These are phyloP conservation scores for Chaetodon trifasciatus DNA, from an alignment of 2,797 vertebrate genomes.

Conservation along the genomic window DNA sequence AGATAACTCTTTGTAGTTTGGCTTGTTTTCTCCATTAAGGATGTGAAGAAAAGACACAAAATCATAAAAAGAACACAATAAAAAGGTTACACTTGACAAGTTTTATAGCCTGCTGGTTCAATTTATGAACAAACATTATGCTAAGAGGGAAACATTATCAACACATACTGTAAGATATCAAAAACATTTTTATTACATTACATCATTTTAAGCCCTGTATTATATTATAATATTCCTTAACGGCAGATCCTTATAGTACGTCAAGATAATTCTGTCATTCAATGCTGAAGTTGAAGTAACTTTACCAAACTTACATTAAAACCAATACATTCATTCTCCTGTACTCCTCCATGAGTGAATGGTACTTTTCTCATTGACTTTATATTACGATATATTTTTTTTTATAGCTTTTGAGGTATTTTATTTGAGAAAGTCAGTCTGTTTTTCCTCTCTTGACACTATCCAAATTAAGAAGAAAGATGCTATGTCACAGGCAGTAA, in stretches of 20 bases:
- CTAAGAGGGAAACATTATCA: conserved; percentile 17
- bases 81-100: conserved; percentile 19
- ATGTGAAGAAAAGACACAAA: conserved; percentile 1
- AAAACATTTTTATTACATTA: conserved; percentile 17
- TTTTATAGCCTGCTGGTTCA: conserved; percentile 25
- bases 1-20: not conserved
- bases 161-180: not conserved
- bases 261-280: conserved; percentile 2
- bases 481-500: conserved; percentile 30
- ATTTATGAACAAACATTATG: conserved; percentile 28
- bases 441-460: not conserved
- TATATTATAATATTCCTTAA: conserved; percentile 20
- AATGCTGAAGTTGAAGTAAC: conserved; percentile 1
- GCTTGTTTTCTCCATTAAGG: conserved; percentile 20
- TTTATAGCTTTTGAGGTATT: conserved; percentile 10
- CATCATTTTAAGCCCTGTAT: conserved; percentile 9
- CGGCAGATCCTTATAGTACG: conserved; percentile 13
- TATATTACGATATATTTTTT: not conserved
- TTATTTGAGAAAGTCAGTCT: conserved; percentile 4
- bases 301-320: not conserved
- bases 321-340: conserved; percentile 5
- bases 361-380: conserved; percentile 16
- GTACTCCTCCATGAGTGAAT: conserved; percentile 1
- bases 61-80: not conserved
- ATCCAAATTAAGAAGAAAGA: conserved; percentile 24